Percentiles rank a stretch among this genome's conserved stretches.
phyloP scores from a whole-genome alignment of 2,888 invertebrate species.

The Mechanitis mazaeus region DNA sequence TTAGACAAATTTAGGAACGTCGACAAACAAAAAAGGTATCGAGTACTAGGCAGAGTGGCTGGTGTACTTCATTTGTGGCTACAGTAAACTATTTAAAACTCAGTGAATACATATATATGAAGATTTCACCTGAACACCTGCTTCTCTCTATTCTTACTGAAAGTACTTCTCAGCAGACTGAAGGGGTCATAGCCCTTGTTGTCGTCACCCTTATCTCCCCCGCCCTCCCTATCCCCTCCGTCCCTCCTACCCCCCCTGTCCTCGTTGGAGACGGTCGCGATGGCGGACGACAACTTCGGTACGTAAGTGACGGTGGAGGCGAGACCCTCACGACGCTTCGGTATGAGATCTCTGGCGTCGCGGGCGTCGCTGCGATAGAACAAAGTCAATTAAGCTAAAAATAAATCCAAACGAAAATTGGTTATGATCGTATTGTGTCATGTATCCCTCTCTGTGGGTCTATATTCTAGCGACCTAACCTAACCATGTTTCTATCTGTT shows the following conservation, averaged over 20 bases:
- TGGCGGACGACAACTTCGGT: constrained; percentile 43
- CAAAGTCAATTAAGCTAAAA: background rate
- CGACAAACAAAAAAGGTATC: no score
- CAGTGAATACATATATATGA: background rate
- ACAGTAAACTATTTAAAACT: background rate
- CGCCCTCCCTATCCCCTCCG: no score
- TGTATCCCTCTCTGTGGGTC: no score
- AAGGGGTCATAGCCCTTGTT: constrained; percentile 60
- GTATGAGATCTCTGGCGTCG: constrained; percentile 24
- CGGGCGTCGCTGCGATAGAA: constrained; percentile 13
- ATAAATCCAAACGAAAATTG: background rate
- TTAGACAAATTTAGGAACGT: no score
- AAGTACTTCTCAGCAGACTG: constrained; percentile 57
- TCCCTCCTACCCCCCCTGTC: constrained; percentile 11
- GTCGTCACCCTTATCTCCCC: constrained; percentile 11
- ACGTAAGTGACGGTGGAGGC: constrained; percentile 40
- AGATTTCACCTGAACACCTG: constrained; percentile 24
- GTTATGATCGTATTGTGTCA: background rate
- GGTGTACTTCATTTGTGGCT: no score
- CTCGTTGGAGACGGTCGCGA: constrained; percentile 32
- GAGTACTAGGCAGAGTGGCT: no score
- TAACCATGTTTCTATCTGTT: background rate
- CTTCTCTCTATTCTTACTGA: constrained; percentile 44
- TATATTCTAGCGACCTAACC: background rate
- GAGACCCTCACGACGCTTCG: constrained; percentile 44